phyloP scores from a whole-genome alignment of 2,888 invertebrate species.

The Lepidocyrtoides sp. region DNA sequence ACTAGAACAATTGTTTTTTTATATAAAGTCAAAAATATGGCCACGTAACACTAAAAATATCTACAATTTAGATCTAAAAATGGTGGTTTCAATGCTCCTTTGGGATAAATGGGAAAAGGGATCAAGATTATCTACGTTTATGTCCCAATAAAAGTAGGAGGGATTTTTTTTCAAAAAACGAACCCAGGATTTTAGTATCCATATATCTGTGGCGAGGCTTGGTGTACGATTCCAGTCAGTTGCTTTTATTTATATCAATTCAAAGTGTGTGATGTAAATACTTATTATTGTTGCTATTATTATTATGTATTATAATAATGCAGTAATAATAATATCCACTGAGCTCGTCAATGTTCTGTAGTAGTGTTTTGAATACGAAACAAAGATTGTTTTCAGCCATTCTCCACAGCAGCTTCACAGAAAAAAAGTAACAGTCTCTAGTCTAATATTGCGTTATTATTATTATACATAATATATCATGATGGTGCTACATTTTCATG shows the following conservation, averaged over 20 bases:
- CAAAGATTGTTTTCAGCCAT: background rate
- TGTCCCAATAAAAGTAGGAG: background rate
- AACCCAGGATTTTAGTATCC: no score
- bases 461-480: constrained; percentile 15
- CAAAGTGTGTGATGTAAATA: constrained; percentile 4
- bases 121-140: background rate
- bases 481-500: constrained; percentile 70
- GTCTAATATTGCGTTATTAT: background rate
- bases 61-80: background rate
- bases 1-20: background rate
- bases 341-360: background rate
- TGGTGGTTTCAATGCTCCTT: no score
- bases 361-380: background rate
- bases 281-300: background rate
- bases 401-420: background rate
- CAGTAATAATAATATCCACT: constrained; percentile 5
- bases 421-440: background rate
- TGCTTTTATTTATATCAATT: background rate
- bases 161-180: no score
- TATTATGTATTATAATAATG: constrained; percentile 5
- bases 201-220: no score
- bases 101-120: constrained; percentile 9
- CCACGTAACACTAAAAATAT: background rate
- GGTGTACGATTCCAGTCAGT: no score
- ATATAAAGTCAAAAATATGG: background rate